Base-by-base conservation (phyloP, 2,888 invertebrate species). In the Euplexia lucipara region DNA sequence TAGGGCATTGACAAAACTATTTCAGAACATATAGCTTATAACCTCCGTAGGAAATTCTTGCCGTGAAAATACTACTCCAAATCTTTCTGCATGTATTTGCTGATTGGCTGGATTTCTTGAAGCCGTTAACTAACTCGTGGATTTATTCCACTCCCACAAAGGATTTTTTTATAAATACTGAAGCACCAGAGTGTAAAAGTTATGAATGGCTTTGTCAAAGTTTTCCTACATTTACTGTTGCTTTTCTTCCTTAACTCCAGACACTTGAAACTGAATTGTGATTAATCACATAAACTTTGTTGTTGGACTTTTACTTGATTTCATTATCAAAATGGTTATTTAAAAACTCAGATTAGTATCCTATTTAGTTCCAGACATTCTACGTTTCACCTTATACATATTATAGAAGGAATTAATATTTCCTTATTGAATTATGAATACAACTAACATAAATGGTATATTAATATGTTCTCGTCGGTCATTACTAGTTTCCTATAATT, bases 241-340 rank as follows among this genome's bases (percentile, higher is more conserved):
- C 22, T 71, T 54, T 63, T 44, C 18, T 48, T 47, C 56, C 62
- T 67, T 64, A 68, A 45, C 52, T 12, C 16, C 30, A 48, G 35
- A 37, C 39, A 64, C 45, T 37, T 35, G 39, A 37, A 52, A 52
- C 41, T 53, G 34, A 20, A 62, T 58, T 62, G 37, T 54, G 44
- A 67, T 62, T 67, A 54, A 66, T 76, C 47, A 61, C 30, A 32
- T 57, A 42, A 70, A 64, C 45, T 66, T 54, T n/a, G 22, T 42
- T 39, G 9, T 12, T 58, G 10, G 5, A 18, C 16, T 45, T 34
- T 16, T 26, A 41, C 49, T n/a, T n/a, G 47, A 53, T 56, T 59
- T 20, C 7, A 48, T 45, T 42, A 9, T 41, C 18, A n/a, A 42
- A 47, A n/a, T 48, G 16, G 32, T 44, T 32, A n/a, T 26, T 56